These are phyloP conservation scores for Pegoplata infirma DNA, from an alignment of 2,888 invertebrate genomes.

Conservation along the genomic window DNA sequence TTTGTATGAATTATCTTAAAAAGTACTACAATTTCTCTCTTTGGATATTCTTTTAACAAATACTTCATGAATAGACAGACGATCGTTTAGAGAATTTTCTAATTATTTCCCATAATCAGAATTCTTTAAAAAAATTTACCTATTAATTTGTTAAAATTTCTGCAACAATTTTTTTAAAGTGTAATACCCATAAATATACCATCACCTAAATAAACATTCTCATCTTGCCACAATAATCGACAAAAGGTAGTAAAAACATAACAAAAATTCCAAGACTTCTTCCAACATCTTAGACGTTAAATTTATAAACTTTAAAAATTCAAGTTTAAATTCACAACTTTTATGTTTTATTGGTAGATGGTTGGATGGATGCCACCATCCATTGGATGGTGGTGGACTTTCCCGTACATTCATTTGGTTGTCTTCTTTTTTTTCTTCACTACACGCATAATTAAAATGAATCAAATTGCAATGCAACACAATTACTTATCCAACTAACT, in stretches of 20 bases:
- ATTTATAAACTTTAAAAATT: conserved; percentile 6
- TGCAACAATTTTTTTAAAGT: neutral
- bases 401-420: conserved; percentile 29
- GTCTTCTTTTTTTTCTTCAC: neutral
- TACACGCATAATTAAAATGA: conserved; percentile 66
- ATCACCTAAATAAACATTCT: conserved; percentile 42
- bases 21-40: too few relatives aligned
- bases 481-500: conserved; percentile 36
- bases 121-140: too few relatives aligned
- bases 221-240: conserved; percentile 44
- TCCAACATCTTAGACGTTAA: neutral
- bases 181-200: too few relatives aligned
- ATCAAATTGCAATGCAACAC: conserved; percentile 59
- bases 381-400: conserved; percentile 48
- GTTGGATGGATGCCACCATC: too few relatives aligned
- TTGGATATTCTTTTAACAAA: too few relatives aligned
- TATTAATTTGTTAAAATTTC: too few relatives aligned
- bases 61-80: too few relatives aligned
- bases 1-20: too few relatives aligned
- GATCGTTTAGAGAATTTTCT: too few relatives aligned
- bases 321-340: conserved; percentile 27
- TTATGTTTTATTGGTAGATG: conserved; percentile 38
- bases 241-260: conserved; percentile 2
- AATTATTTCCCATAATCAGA: too few relatives aligned
- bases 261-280: neutral